These are phyloP conservation scores for Muscicapa striata DNA, from an alignment of 2,797 vertebrate genomes.

Conservation along the genomic window DNA sequence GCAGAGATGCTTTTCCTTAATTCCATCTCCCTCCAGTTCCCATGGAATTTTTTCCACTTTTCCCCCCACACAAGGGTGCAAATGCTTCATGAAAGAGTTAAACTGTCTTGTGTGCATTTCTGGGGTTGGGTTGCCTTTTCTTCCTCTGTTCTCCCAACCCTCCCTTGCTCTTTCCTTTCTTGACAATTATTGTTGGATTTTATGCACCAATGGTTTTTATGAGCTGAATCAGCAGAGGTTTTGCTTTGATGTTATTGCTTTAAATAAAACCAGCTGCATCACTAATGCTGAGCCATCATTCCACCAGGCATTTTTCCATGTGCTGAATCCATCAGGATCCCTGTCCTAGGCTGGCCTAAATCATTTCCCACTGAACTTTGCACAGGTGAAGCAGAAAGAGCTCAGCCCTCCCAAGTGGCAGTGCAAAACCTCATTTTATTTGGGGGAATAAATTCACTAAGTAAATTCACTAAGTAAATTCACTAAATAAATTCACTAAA, in stretches of 20 bases:
- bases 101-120: constrained; percentile 13
- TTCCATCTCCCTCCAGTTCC: background rate
- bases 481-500: no score
- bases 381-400: background rate
- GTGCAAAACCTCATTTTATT: background rate
- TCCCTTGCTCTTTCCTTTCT: background rate
- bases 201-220: constrained; percentile 44
- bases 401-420: background rate
- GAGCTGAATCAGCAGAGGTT: constrained; percentile 63
- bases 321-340: background rate
- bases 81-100: constrained; percentile 38
- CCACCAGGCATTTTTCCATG: background rate
- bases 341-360: background rate
- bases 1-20: constrained; percentile 23
- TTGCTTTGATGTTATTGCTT: constrained; percentile 62
- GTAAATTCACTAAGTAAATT: no score
- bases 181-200: constrained; percentile 47
- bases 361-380: background rate
- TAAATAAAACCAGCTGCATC: constrained; percentile 65
- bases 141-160: background rate
- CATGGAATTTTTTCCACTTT: background rate
- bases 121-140: constrained; percentile 23
- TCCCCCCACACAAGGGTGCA: constrained; percentile 4
- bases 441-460: no score
- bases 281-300: background rate